Evolutionary conservation across 2,113 vertebrate genomes (phyloP), one percentile per base, ranked within the genome.

Genomic region (Petrocephalus zakoni): DNA sequence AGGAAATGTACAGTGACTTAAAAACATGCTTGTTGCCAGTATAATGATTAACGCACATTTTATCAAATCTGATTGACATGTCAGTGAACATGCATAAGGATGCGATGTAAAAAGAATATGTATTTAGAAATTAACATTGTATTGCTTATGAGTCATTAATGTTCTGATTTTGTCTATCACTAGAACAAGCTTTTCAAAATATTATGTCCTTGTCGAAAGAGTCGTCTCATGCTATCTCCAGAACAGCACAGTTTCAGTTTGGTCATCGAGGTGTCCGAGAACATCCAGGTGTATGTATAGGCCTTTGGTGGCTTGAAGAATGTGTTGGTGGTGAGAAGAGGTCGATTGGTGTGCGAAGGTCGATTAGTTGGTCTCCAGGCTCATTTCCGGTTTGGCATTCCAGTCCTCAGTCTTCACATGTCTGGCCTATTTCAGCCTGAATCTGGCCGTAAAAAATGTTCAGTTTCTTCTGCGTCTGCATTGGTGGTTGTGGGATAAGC

Each of bases 1-100:
- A 94, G 95, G 94, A 93, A 95, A 96, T 96, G 95, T 96, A 96
- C 96, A 97, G 97, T 96, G 95, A 94, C 94, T 95, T 96, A 97
- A 95, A 58, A 95, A 93, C 94, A 92, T 93, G 93, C 94, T 96
- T 96, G 95, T 97, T 98, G 89, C 83, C 86, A 46, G 89, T 86
- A 37, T 53, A 47, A 47, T 52, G 84, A 90, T 88, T n/a, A 22
- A 22, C 34, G 82, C 29, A 5, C 37, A 49, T 56, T 55, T 46
- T 47, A 21, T 55, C 21, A 86, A 89, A 56, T 85, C 25, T 49
- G 46, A 29, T 85, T 85, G 49, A 52, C 82, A 85, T 84, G 68
- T 78, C 72, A 78, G 72, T 49, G 19, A 46, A 22, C 49, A 11
- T 46, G 37, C 21, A 46, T 21, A 47, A 19, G 42, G 17, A 82